Evolutionary conservation across 2,888 invertebrate genomes (phyloP).

Genomic region (Drosophila putrida): DNA sequence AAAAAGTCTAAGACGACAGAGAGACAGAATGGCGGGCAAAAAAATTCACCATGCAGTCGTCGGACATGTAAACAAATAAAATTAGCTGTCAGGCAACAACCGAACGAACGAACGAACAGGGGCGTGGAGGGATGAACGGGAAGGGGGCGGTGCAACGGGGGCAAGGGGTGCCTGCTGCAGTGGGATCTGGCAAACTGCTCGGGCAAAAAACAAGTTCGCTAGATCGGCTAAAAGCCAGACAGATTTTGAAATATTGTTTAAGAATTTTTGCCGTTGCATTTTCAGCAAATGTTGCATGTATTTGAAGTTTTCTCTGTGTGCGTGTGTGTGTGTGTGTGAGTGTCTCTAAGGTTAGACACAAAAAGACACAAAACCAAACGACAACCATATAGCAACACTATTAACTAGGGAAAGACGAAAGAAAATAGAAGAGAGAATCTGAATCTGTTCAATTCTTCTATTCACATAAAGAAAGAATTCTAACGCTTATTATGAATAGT

Average conservation of each 20-base stretch:
- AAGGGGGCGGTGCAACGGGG: background rate
- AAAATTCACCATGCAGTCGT: conserved; percentile 77
- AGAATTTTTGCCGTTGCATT: conserved; percentile 77
- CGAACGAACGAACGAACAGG: conserved; percentile 25
- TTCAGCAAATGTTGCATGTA: conserved; percentile 62
- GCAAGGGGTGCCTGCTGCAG: conserved; percentile 5
- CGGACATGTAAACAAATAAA: conserved; percentile 81
- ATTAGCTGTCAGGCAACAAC: conserved; percentile 72
- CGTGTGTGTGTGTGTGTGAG: conserved; percentile 19
- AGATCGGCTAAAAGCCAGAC: conserved; percentile 82
- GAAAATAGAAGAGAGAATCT: conserved; percentile 9
- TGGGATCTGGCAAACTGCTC: conserved; percentile 46
- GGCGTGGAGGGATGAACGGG: conserved; percentile 13
- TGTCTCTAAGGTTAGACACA: conserved; percentile 68
- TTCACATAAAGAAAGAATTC: background rate
- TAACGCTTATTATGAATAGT: background rate
- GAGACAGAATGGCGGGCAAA: conserved; percentile 43
- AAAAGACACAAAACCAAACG: conserved; percentile 62
- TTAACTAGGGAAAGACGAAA: background rate
- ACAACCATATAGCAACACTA: conserved; percentile 26
- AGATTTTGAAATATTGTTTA: conserved; percentile 81
- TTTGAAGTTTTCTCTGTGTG: conserved; percentile 6
- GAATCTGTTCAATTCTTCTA: conserved; percentile 2
- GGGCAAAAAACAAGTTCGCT: conserved; percentile 77
- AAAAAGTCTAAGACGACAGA: conserved; percentile 59